These are phyloP conservation scores for Dexiosoma caninum DNA, from an alignment of 2,888 invertebrate species.

Conservation along the genomic window DNA sequence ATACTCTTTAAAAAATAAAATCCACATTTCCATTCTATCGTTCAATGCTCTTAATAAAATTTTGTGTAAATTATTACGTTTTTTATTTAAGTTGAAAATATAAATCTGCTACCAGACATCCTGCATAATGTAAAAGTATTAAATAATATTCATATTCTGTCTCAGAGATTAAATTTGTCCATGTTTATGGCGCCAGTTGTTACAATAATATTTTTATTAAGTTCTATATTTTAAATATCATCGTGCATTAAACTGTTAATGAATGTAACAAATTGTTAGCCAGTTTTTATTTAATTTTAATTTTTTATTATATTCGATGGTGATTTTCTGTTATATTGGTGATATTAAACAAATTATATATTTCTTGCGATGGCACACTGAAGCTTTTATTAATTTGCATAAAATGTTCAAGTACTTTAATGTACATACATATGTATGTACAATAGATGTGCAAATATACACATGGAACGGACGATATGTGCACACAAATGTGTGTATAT, in stretches of 20 bases:
- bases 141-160: conserved; percentile 29
- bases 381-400: conserved; percentile 25
- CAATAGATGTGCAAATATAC: conserved; percentile 21
- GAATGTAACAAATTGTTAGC: conserved; percentile 58
- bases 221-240: conserved; percentile 38
- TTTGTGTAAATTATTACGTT: too few relatives aligned
- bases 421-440: too few relatives aligned
- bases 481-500: too few relatives aligned
- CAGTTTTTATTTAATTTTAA: conserved; percentile 26
- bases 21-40: too few relatives aligned
- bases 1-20: too few relatives aligned
- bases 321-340: not conserved
- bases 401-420: conserved; percentile 36
- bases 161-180: conserved; percentile 49
- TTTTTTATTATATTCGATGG: not conserved
- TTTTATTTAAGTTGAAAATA: too few relatives aligned
- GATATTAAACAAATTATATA: not conserved
- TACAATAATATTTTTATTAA: conserved; percentile 24
- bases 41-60: too few relatives aligned
- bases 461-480: too few relatives aligned
- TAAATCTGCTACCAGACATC: too few relatives aligned
- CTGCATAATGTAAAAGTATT: too few relatives aligned
- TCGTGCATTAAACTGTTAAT: conserved; percentile 56
- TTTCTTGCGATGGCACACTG: conserved; percentile 36
- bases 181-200: conserved; percentile 57